Base-by-base conservation (phyloP, 2,888 invertebrate genomes). In the Protonemura montana region DNA sequence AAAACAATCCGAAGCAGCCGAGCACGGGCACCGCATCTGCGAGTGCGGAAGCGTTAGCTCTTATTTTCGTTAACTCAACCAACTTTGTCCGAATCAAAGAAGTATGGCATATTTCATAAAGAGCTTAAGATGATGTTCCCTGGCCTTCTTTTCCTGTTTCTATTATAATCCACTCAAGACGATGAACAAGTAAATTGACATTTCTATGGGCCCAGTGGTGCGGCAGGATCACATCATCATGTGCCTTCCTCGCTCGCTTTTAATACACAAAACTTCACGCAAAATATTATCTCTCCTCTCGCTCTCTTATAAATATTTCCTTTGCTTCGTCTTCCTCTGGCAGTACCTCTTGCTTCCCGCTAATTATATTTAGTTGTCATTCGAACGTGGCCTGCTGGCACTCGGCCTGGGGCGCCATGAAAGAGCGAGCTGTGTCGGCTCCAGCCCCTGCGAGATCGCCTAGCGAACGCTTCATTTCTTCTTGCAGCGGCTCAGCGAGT, bases 401-500 rank as follows among this genome's bases (percentile, higher is more conserved):
- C 1, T 25, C 21, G 41, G 35, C 82, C 41, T 41, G 42, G 82
- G 82, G 26, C 27, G 30, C 10, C 81, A 27, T 81, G 30, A 81
- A 80, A 28, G 26, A 27, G 81, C 21, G 76, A 76, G 76, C 35
- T 3, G n/a, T 3, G 35, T 6, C 35, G 35, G 35, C 35, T 3
- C 10, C 35, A 10, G 3, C 5, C 35, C 35, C 5, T 35, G 35
- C 35, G 10, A n/a, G n/a, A 35, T 35, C 35, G 5, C 35, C 35
- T 6, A 35, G 35, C 35, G 35, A 35, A 10, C 35, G 35, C 35
- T 3, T 35, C 35, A 5, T 2, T 59, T 29, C 59, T 2, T 29
- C 82, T 90, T 88, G 87, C 90, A 93, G 93, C 89, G 93, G 92
- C 89, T 92, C 92, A 88, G 93, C 93, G 87, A 94, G 94, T 90